Base-by-base conservation (phyloP, 2,888 invertebrate species). In the Pristionchus arcanus region DNA sequence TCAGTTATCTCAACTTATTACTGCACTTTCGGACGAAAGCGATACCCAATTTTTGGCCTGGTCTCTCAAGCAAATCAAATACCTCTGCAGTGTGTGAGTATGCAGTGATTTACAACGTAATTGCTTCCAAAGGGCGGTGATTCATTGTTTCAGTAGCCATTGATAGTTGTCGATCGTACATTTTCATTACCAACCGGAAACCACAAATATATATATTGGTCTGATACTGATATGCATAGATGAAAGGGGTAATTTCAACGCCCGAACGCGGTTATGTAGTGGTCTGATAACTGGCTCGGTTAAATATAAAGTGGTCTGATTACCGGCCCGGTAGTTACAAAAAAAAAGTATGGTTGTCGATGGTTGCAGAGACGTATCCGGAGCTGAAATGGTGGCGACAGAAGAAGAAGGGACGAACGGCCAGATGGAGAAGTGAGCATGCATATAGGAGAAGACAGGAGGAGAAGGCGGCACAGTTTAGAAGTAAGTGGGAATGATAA, bases 381-480 rank as follows among this genome's bases (percentile, higher is more conserved):
- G 19, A 81, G 21, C 15, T 81, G 81, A 49, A 19, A 19, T 34
- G 21, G 42, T 34, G 37, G 42, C 15, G 49, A 28, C 25, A 81
- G 49, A 49, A 28, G 49, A 81, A 53, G 28, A 81, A 81, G 49
- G 81, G 81, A n/a, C 49, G 81, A 16, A 81, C 81, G n/a, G 25
- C n/a, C 28, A 53, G 81, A 81, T 25, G 81, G 81, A 81, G 81
- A 25, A 81, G 5, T 11, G 5, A 28, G 49, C 19, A n/a, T 0
- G 21, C 37, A 34, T 1, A 34, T 7, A 15, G 37, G 74, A 42
- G 37, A 49, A 15, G 49, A n/a, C 37, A 81, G 2, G 2, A 53
- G 49, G 49, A 68, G 68, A 42, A 42, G 21, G 74, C 42, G 25
- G 42, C 25, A 25, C 42, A 77, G 74, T 25, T 21, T 4, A 63